Evolutionary conservation across 2,113 vertebrate genomes (phyloP), one percentile per base, ranked within the genome.

Genomic region (Oreochromis spilurus): DNA sequence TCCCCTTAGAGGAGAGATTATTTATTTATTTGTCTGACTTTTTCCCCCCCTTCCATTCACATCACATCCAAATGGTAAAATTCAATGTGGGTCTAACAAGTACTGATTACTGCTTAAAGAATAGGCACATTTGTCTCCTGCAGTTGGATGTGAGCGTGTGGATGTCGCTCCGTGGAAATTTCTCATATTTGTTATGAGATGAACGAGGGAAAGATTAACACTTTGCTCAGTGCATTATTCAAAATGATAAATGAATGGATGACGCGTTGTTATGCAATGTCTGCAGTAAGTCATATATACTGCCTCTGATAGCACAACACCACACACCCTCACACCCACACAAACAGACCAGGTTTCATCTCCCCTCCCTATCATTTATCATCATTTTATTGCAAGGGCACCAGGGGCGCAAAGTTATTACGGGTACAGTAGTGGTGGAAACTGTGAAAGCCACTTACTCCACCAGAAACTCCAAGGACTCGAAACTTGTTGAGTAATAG

Each of bases 301-400:
- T 67, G 34, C 38, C 36, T 65, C 38, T 36, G 12, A 14, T 36
- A 26, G 36, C 67, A 55, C 34, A 84, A 38, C 77, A 72, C 81
- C 65, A 55, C 31, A 81, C 5, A 67, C 29, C 21, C 58, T 16
- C 54, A 79, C 31, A 77, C 67, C 62, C 65, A 85, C 58, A 87
- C 82, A 85, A 14, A 81, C 12, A 77, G 9, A 17, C 29, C 79
- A 21, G 53, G 70, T 84, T 86, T 90, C 34, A 67, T 87, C 83
- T 87, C 60, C 75, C 67, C 38, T 83, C 45, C 5, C 48, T 19
- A 29, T 89, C 91, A 94, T 95, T 91, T 90, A 85, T 96, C 94
- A 89, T 94, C 89, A 91, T 95, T 95, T 88, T 85, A 87, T 75
- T 90, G 67, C 93, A 90, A 94, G 86, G 95, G 84, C 92, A 95